Evolutionary conservation across 2,888 invertebrate genomes (phyloP).

Genomic region (Acholoe squamosa): DNA sequence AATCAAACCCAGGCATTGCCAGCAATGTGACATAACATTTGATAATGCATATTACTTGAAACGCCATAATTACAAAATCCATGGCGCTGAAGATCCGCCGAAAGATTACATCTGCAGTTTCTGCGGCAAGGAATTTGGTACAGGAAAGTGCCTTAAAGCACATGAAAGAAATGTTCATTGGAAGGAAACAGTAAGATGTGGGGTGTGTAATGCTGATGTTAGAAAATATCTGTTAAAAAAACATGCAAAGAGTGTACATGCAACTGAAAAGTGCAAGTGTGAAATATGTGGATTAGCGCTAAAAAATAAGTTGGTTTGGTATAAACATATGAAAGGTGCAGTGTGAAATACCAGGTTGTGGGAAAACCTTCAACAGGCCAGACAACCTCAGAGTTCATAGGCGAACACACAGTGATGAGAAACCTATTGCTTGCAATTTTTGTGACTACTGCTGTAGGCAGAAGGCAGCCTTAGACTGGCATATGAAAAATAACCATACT

Average conservation of each 20-base stretch:
- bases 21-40: background rate
- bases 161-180: background rate
- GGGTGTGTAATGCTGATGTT: background rate
- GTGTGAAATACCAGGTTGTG: constrained; percentile 3
- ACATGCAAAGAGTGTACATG: constrained; percentile 14
- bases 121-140: constrained; percentile 19
- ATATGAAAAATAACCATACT: background rate
- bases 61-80: background rate
- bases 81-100: background rate
- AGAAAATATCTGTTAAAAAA: background rate
- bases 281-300: constrained; percentile 70
- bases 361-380: background rate
- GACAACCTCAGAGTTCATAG: background rate
- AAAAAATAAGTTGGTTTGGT: constrained; percentile 69
- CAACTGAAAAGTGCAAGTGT: constrained; percentile 68
- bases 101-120: background rate
- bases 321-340: constrained; percentile 65
- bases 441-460: constrained; percentile 17
- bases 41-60: background rate
- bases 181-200: background rate
- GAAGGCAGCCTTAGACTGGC: background rate
- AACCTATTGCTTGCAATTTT: background rate
- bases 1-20: background rate
- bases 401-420: background rate
- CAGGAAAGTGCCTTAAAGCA: background rate